Evolutionary conservation across 2,888 invertebrate species (phyloP).

Genomic region (Dicranocentrus wangi): DNA sequence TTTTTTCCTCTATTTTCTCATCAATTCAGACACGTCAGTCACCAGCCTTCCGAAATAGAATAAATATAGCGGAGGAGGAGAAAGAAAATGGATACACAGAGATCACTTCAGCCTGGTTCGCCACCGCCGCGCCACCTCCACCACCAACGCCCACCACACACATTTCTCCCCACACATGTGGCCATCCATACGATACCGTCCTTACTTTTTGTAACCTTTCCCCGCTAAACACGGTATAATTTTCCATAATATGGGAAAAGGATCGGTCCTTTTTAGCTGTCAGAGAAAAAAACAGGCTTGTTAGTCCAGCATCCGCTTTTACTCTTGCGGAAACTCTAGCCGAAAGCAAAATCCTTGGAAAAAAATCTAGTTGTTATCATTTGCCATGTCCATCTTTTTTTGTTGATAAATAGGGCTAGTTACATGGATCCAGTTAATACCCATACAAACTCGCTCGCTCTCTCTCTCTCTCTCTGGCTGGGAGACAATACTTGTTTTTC

Average conservation of each 20-base stretch:
- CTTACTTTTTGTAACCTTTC: conserved; percentile 7
- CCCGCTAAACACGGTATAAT: conserved; percentile 1
- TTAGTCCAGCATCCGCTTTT: neutral
- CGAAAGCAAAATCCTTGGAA: neutral
- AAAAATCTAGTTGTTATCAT: neutral
- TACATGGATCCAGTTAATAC: conserved; percentile 1
- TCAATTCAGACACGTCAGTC: conserved; percentile 21
- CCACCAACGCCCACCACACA: neutral
- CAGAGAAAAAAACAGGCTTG: neutral
- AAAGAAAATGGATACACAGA: neutral
- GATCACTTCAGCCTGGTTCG: neutral
- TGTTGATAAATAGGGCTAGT: neutral
- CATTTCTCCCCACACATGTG: conserved; percentile 17
- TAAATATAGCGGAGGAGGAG: neutral
- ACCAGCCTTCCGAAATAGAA: neutral
- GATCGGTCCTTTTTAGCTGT: neutral
- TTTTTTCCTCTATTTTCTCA: conserved; percentile 12
- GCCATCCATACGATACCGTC: neutral
- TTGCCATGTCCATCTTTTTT: neutral
- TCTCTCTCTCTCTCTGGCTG: too few relatives aligned
- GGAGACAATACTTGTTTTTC: conserved; percentile 8
- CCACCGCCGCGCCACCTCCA: neutral
- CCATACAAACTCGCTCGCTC: too few relatives aligned
- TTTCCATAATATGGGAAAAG: conserved; percentile 11
- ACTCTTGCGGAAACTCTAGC: conserved; percentile 10